Conservation (phyloP, 64 coral and sea anemone genomes). For the Orbicella faveolata region DNA sequence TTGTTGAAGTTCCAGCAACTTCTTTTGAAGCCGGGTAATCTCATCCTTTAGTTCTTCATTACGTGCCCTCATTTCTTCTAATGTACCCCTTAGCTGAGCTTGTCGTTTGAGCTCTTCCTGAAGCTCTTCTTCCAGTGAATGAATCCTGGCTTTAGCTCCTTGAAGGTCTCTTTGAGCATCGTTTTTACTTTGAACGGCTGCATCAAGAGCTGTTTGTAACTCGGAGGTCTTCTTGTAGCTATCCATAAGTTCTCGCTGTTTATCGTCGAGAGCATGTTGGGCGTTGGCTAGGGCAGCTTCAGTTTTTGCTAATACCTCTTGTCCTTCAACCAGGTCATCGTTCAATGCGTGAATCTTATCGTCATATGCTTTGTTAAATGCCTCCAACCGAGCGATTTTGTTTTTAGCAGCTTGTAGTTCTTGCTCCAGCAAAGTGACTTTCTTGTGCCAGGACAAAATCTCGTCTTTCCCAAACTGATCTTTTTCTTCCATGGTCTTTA, state of each 20-base stretch:
- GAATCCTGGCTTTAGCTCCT: slow-evolving; percentile 58
- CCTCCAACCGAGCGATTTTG: slow-evolving; percentile 77
- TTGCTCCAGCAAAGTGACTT: slow-evolving; percentile 83
- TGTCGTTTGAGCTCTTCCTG: slow-evolving; percentile 85
- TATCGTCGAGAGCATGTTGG: slow-evolving; percentile 60
- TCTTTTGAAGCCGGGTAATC: slow-evolving; percentile 75
- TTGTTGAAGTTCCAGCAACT: slow-evolving; percentile 74
- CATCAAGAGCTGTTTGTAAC: slow-evolving; percentile 75
- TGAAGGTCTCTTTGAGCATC: slow-evolving; percentile 78
- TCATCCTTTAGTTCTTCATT: slow-evolving; percentile 91
- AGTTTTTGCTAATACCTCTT: slow-evolving; percentile 62
- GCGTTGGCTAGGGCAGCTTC: slow-evolving; percentile 58
- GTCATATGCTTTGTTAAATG: slow-evolving; percentile 91
- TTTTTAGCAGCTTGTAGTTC: slow-evolving; percentile 72
- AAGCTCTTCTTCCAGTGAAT: slow-evolving; percentile 77
- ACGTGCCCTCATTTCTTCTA: slow-evolving; percentile 82
- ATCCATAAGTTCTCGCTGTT: slow-evolving; percentile 88
- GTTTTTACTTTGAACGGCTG: slow-evolving; percentile 70
- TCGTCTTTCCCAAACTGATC: slow-evolving; percentile 85
- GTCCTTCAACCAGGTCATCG: slow-evolving; percentile 66
- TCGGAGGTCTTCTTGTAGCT: slow-evolving; percentile 87
- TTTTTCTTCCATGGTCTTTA: slow-evolving; percentile 80
- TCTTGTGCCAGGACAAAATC: slow-evolving; percentile 97
- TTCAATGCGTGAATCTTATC: slow-evolving; percentile 85
- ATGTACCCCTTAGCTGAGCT: slow-evolving; percentile 79